These are phyloP conservation scores for Albula glossodonta DNA, from an alignment of 2,113 vertebrate genomes.

Conservation along the genomic window DNA sequence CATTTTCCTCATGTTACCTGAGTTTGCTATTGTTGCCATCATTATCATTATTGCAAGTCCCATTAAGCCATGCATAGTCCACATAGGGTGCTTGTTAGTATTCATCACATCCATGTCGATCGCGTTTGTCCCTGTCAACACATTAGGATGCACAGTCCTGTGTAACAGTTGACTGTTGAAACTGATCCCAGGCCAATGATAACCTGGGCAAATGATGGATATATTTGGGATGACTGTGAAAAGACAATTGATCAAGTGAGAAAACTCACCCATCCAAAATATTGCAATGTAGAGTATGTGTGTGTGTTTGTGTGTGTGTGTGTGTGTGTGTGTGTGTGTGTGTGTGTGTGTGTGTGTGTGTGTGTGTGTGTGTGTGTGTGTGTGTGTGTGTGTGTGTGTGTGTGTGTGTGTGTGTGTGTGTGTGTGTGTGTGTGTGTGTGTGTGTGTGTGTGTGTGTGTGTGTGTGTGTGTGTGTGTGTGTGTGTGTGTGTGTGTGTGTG, in stretches of 20 bases:
- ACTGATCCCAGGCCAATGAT: neutral
- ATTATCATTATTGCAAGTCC: neutral
- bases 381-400: no score
- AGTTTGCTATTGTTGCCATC: neutral
- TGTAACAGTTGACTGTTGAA: neutral
- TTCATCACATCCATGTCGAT: neutral
- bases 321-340: conserved; percentile 18
- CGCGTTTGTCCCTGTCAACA: neutral
- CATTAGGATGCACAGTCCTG: neutral
- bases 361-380: neutral
- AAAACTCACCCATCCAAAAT: conserved; percentile 26
- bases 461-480: neutral
- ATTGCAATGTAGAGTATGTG: conserved; percentile 16
- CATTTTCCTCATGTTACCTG: neutral
- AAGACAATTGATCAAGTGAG: conserved; percentile 16
- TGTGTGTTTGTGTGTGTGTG: neutral
- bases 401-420: no score
- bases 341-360: neutral
- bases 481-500: no score
- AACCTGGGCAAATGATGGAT: neutral
- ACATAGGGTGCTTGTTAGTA: neutral
- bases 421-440: no score
- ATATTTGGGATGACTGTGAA: neutral
- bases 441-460: no score
- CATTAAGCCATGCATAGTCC: neutral